Conservation (phyloP, 2,113 vertebrate species). For the Semnornis frantzii region DNA sequence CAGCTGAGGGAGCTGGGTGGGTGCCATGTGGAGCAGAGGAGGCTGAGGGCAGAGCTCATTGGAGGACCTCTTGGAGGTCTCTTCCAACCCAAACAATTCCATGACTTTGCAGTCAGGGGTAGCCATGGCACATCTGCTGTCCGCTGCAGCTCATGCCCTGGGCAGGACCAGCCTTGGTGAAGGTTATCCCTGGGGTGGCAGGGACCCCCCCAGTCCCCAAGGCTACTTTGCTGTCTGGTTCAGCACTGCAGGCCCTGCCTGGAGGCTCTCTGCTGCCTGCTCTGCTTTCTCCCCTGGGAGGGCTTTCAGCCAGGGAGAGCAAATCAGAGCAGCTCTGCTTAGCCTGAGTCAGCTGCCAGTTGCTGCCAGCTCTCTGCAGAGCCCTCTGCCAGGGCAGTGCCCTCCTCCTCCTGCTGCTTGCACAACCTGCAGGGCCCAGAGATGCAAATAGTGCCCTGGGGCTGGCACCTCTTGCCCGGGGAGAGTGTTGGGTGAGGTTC, state of each 20-base stretch:
- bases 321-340: conserved; percentile 5
- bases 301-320: background rate
- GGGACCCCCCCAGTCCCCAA: background rate
- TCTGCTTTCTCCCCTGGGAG: conserved; percentile 1
- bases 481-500: conserved; percentile 31
- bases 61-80: too few relatives aligned
- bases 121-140: too few relatives aligned
- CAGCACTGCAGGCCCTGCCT: background rate
- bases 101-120: too few relatives aligned
- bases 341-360: background rate
- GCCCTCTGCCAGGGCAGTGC: background rate
- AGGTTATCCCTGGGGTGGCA: too few relatives aligned
- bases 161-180: too few relatives aligned
- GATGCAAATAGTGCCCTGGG: conserved; percentile 28
- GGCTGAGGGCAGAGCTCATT: too few relatives aligned
- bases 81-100: too few relatives aligned
- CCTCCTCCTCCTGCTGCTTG: background rate
- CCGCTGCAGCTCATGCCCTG: too few relatives aligned
- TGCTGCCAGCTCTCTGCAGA: background rate
- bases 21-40: too few relatives aligned
- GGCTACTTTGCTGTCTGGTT: background rate
- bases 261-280: background rate
- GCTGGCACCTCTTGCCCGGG: conserved; percentile 17
- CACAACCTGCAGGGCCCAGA: background rate
- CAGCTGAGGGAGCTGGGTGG: too few relatives aligned